Conservation (phyloP, 2,113 vertebrate genomes). For the Ammodytes marinus region DNA sequence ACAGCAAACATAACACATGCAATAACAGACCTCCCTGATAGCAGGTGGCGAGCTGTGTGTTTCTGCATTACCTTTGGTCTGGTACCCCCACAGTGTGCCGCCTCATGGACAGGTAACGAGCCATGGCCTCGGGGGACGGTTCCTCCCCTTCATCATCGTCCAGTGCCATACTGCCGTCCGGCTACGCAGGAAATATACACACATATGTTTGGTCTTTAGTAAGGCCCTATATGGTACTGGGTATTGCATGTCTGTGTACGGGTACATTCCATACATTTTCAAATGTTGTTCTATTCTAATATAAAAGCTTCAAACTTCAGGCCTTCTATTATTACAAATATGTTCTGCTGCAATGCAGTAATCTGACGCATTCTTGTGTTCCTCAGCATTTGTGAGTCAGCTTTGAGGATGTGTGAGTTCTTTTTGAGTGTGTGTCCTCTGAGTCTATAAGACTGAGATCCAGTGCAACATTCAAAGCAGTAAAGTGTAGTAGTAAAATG, state of each 20-base stretch:
- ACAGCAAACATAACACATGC: neutral
- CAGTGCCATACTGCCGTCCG: slow-evolving; percentile 93
- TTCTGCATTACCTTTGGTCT: slow-evolving; percentile 89
- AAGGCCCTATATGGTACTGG: neutral
- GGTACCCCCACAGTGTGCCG: slow-evolving; percentile 98
- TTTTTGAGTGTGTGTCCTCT: slow-evolving; percentile 28
- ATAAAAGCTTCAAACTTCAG: neutral
- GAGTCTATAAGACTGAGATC: neutral
- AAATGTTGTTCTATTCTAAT: slow-evolving; percentile 1
- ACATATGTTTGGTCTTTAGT: neutral
- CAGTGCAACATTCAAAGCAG: neutral
- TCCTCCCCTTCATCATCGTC: slow-evolving; percentile 98
- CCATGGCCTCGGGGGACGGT: slow-evolving; percentile 96
- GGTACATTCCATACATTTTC: neutral
- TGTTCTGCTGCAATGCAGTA: slow-evolving; percentile 55
- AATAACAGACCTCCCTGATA: neutral
- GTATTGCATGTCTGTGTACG: neutral
- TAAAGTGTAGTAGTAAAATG: neutral
- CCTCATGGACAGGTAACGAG: slow-evolving; percentile 97
- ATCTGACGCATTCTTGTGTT: slow-evolving; percentile 48
- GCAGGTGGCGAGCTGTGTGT: neutral
- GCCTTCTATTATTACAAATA: slow-evolving; percentile 27
- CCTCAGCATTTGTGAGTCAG: slow-evolving; percentile 57
- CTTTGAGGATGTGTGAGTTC: slow-evolving; percentile 32
- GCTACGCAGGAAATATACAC: slow-evolving; percentile 76